Base-by-base conservation (phyloP, 1,140 invertebrate genomes). In the Himalopsyche phryganea region DNA sequence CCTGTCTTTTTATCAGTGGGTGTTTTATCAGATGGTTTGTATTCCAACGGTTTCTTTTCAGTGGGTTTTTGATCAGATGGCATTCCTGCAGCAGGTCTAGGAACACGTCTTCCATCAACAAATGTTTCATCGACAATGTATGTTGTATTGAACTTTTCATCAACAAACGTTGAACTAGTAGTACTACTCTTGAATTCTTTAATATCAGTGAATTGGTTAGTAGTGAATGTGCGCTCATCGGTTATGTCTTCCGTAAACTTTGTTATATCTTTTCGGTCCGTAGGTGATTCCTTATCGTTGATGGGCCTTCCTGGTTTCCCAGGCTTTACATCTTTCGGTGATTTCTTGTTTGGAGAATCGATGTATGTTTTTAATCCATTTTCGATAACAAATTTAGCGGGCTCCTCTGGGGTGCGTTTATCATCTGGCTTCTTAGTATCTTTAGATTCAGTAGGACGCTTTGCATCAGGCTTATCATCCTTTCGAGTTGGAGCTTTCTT, bases 301-400 rank as follows among this genome's bases (percentile, higher is more conserved):
- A 32, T 40, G 35, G 14, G n/a, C 7, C 35, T 47, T 5, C 23
- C 9, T 28, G 23, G 23, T 28, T 28, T 28, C 4, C 23, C 23
- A 5, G 55, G 55, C 20, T 50, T 58, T n/a, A 46, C 49, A 33
- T 47, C 49, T 45, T 40, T 53, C 6, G 49, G 44, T 15, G 52
- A 19, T 42, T 55, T 61, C 18, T 50, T 38, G n/a, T 41, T 28
- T 18, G 11, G 23, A 28, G 32, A 7, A 4, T 51, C 74, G 63
- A 70, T 68, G 66, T 73, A 75, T 41, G 72, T 74, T 10, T 72
- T 78, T 42, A 78, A 67, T n/a, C 76, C 76, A 66, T 78, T 76
- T 66, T 78, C 71, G 13, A 71, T 78, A 15, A 77, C 71, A 50
- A 77, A 78, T 32, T 71, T 66, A n/a, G 71, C 4, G 9, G 23